Evolutionary conservation across 2,113 vertebrate species (phyloP), one percentile per base, ranked within the genome.

Genomic region (Uria lomvia): DNA sequence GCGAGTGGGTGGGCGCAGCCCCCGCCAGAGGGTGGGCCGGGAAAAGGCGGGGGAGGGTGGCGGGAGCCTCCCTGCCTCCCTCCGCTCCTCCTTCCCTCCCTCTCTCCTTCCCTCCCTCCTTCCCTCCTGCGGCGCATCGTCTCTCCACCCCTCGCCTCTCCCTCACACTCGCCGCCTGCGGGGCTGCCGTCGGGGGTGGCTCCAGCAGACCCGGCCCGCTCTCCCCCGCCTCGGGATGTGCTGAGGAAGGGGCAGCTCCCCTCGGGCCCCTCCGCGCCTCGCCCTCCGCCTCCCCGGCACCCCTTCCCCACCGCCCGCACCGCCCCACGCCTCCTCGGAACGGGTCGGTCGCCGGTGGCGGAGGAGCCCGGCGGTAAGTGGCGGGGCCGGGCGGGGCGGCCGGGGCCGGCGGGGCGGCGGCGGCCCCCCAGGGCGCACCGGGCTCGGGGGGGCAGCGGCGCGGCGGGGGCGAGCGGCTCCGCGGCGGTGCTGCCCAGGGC

Each of bases 351-450:
- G 52, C 76, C 66, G 90, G 59, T 47, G 81, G 74, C 78, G 74
- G 87, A 85, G 80, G 58, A 93, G 79, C 81, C 36, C 63, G 76
- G 86, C 55, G 94, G 95, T 96, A 67, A 94, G 95, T 40, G 63
- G 18, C 43, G 52, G 79, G 52, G 86, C 82, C 15, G 34, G 77
- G 62, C 8, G 26, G 45, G 68, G 34, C 8, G 32, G 58, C 7
- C 8, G 23, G 38, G 53, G 56, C 29, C 8, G 12, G 29, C 20
- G 21, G 40, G 21, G 40, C 40, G 40, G 71, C 17, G 45, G 56
- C 12, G 15, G 50, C 23, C 26, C 38, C 67, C 19, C 29, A 34
- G 53, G 71, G 43, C 19, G 38, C 55, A 42, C 16, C 52, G 34
- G 34, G 32, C 27, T 30, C 21, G 19, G 72, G 30, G 76, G 17